Evolutionary conservation across 1,140 invertebrate genomes (phyloP).

Genomic region (Venustaconcha ellipsiformis): DNA sequence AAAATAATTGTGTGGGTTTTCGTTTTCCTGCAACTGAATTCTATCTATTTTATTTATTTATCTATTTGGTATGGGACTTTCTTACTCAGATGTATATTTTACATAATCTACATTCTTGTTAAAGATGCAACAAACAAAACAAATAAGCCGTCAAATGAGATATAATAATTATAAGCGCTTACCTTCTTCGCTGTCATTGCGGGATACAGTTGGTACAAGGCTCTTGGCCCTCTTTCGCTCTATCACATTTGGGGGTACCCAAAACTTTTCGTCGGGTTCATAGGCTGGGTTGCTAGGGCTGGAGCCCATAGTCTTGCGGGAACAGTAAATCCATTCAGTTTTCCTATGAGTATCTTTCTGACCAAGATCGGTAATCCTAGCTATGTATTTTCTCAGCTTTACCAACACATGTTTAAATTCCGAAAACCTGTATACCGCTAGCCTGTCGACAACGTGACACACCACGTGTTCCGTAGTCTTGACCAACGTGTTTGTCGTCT

Average conservation of each 20-base stretch:
- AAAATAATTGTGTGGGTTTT: too few relatives aligned
- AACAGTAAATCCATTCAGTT: conserved; percentile 30
- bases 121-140: too few relatives aligned
- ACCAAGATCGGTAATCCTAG: conserved; percentile 7
- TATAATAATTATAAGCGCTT: not conserved
- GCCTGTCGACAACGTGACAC: not conserved
- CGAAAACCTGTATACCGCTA: not conserved
- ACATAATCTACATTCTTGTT: too few relatives aligned
- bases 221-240: conserved; percentile 29
- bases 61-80: too few relatives aligned
- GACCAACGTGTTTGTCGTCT: not conserved
- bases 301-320: conserved; percentile 26
- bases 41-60: too few relatives aligned
- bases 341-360: conserved; percentile 1
- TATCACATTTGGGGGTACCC: conserved; percentile 23
- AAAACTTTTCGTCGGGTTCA: conserved; percentile 24
- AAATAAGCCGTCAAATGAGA: too few relatives aligned
- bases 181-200: conserved; percentile 28
- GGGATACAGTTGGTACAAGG: conserved; percentile 19
- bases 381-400: conserved; percentile 17
- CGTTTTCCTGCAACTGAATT: too few relatives aligned
- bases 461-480: not conserved
- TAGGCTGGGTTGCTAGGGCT: conserved; percentile 20
- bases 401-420: conserved; percentile 24
- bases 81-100: too few relatives aligned